Evolutionary conservation across 1,140 invertebrate genomes (phyloP).

Genomic region (Zaprionus inermis): DNA sequence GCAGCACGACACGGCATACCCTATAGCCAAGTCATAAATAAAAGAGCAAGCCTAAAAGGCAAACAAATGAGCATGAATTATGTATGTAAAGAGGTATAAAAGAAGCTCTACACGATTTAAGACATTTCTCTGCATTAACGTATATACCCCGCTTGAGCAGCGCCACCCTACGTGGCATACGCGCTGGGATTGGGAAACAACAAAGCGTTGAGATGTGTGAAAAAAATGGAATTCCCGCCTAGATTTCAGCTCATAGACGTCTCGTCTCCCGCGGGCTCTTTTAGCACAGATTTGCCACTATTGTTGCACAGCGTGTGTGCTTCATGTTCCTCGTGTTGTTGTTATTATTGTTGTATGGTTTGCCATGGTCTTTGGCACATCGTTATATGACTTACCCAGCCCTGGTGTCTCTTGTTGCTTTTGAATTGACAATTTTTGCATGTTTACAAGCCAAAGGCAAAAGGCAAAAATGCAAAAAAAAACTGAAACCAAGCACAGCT

Average conservation of each 20-base stretch:
- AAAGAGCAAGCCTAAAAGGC: neutral
- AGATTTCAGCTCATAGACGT: conserved; percentile 19
- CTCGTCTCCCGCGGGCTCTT: conserved; percentile 40
- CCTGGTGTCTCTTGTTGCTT: conserved; percentile 21
- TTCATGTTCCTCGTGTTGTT: neutral
- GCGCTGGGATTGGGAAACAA: neutral
- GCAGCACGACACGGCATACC: conserved; percentile 11
- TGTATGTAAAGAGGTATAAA: neutral
- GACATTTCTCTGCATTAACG: neutral
- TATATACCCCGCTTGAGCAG: neutral
- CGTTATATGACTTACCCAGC: conserved; percentile 34
- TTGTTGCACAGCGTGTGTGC: conserved; percentile 29
- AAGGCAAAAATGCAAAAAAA: neutral
- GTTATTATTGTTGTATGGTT: conserved; percentile 36
- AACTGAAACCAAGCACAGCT: conserved; percentile 7
- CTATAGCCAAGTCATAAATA: conserved; percentile 4
- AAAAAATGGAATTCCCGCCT: neutral
- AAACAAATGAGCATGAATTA: neutral
- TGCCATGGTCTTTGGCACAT: conserved; percentile 40
- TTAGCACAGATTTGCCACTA: conserved; percentile 44
- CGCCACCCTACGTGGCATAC: conserved; percentile 1
- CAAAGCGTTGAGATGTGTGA: conserved; percentile 15
- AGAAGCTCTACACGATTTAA: too few species aligned
- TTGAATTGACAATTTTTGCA: conserved; percentile 63
- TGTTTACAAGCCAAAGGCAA: conserved; percentile 53